Conservation (phyloP, 2,113 vertebrate genomes). For the Thomomys bottae region DNA sequence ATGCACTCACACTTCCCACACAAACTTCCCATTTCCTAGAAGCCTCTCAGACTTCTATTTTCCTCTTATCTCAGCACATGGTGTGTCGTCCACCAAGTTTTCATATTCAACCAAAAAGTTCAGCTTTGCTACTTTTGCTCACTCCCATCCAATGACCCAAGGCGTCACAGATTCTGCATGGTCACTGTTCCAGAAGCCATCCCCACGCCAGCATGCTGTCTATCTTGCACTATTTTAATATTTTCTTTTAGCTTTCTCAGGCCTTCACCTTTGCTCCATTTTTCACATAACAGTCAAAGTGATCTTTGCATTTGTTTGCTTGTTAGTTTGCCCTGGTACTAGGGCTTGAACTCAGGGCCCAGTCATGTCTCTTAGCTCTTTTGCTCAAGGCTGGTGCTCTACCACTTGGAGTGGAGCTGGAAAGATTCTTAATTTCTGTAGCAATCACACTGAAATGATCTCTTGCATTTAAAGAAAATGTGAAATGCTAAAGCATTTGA, state of each 20-base stretch:
- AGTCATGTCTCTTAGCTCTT: too few species aligned
- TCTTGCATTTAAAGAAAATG: too few species aligned
- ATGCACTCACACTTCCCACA: too few species aligned
- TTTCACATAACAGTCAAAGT: not conserved
- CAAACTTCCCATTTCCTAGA: not conserved
- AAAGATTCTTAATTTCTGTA: not conserved
- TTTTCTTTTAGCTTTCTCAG: not conserved
- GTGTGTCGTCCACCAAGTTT: not conserved
- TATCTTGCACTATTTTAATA: not conserved
- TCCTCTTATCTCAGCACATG: accelerated
- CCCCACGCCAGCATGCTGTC: too few species aligned
- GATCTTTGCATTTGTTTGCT: too few species aligned
- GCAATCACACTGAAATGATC: not conserved
- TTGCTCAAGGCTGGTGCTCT: too few species aligned
- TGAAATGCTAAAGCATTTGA: too few species aligned
- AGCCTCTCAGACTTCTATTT: not conserved
- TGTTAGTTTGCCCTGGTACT: too few species aligned
- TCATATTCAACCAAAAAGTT: not conserved
- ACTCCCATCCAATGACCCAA: not conserved
- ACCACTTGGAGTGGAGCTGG: not conserved
- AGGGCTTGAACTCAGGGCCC: too few species aligned
- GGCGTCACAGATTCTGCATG: not conserved
- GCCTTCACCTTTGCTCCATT: not conserved
- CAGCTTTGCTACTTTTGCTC: not conserved
- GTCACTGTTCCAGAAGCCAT: not conserved